Conservation (phyloP, 1,140 invertebrate species). For the Cepaea nemoralis region DNA sequence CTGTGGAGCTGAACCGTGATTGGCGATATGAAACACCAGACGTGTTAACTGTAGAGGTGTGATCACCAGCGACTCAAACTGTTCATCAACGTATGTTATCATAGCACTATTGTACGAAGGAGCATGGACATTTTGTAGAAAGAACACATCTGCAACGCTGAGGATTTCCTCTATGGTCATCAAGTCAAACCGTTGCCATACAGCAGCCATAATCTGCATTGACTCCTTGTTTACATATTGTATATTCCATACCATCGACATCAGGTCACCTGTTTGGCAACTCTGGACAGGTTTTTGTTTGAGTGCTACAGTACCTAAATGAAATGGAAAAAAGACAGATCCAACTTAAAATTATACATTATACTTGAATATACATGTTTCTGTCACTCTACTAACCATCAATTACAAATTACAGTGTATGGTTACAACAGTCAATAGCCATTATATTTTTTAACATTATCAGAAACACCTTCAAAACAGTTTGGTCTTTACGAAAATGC, state of each 20-base stretch:
- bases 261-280: not conserved
- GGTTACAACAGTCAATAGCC: too few species aligned
- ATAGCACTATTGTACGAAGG: conserved; percentile 13
- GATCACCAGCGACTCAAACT: conserved; percentile 8
- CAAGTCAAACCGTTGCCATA: conserved; percentile 21
- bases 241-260: not conserved
- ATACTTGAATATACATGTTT: too few species aligned
- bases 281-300: not conserved
- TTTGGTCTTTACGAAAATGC: too few species aligned
- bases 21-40: conserved; percentile 13
- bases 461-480: too few species aligned
- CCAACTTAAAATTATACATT: too few species aligned
- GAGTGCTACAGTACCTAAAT: not conserved
- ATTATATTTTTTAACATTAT: too few species aligned
- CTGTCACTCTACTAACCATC: too few species aligned
- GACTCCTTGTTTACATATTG: conserved; percentile 9
- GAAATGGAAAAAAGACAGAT: not conserved
- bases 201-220: conserved; percentile 17
- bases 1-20: conserved; percentile 1
- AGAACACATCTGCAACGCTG: conserved; percentile 27
- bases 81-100: conserved; percentile 11
- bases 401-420: too few species aligned
- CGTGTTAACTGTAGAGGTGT: conserved; percentile 26
- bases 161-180: conserved; percentile 37
- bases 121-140: not conserved